These are phyloP conservation scores for Cirrhinus molitorella DNA, from an alignment of 2,797 vertebrate genomes.

Conservation along the genomic window DNA sequence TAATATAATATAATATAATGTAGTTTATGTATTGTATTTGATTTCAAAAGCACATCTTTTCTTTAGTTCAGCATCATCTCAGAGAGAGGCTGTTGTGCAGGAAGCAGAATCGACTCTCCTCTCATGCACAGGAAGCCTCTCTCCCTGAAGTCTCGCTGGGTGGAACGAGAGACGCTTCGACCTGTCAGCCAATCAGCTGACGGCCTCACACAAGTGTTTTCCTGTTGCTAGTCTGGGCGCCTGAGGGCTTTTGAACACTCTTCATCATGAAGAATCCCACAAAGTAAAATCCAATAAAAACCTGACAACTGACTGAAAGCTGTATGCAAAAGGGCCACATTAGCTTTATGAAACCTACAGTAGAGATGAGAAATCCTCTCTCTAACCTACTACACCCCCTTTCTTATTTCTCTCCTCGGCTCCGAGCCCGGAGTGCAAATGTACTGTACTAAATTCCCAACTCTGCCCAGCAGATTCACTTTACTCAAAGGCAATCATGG, in stretches of 20 bases:
- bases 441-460: conserved; percentile 45
- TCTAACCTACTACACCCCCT: conserved; percentile 34
- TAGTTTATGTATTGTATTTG: not conserved
- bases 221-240: conserved; percentile 48
- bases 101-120: conserved; percentile 41
- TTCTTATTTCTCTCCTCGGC: not conserved
- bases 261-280: conserved; percentile 14
- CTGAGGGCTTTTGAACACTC: conserved; percentile 37
- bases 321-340: conserved; percentile 27
- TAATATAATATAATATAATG: too few relatives aligned
- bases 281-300: conserved; percentile 33
- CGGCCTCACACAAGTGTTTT: conserved; percentile 49
- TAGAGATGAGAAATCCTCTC: conserved; percentile 23
- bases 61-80: not conserved
- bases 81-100: conserved; percentile 32
- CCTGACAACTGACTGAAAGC: conserved; percentile 30
- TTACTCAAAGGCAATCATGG: conserved; percentile 68
- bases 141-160: conserved; percentile 52
- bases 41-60: not conserved
- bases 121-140: conserved; percentile 50
- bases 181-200: conserved; percentile 58
- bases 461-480: conserved; percentile 55
- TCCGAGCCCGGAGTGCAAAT: conserved; percentile 31
- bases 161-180: conserved; percentile 51
- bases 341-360: conserved; percentile 39